Conservation (phyloP, 2,113 vertebrate genomes). For the Dicrurus megarhynchus region DNA sequence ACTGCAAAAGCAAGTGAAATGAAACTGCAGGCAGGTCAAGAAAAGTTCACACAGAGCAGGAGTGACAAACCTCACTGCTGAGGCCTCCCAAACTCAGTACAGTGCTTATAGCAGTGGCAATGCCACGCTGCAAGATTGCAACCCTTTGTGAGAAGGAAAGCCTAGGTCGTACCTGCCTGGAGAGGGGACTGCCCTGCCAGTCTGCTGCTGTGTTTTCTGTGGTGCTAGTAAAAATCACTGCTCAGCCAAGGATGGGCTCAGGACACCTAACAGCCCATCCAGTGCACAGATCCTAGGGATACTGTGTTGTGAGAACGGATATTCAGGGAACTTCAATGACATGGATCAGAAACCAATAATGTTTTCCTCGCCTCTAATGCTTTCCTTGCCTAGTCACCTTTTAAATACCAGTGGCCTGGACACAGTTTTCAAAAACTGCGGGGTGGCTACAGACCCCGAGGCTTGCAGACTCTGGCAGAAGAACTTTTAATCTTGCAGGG, state of each 20-base stretch:
- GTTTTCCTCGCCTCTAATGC: not conserved
- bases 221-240: not conserved
- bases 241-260: not conserved
- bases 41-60: not conserved
- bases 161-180: no score
- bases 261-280: not conserved
- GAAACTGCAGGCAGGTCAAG: not conserved
- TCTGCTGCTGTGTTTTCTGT: not conserved
- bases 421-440: not conserved
- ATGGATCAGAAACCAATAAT: not conserved
- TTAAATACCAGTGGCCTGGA: not conserved
- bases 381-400: not conserved
- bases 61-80: not conserved
- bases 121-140: accelerated
- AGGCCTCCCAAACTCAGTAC: not conserved
- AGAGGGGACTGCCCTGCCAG: not conserved
- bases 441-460: accelerated
- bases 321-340: not conserved
- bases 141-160: not conserved
- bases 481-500: not conserved
- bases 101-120: accelerated
- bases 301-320: not conserved
- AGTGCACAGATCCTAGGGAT: not conserved
- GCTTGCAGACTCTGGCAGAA: not conserved
- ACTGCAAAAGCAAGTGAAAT: not conserved